A percentile compares a stretch with the other conserved stretches of the same genome.
Conservation (phyloP, 2,113 vertebrate species). For the Stigmatopora nigra region DNA sequence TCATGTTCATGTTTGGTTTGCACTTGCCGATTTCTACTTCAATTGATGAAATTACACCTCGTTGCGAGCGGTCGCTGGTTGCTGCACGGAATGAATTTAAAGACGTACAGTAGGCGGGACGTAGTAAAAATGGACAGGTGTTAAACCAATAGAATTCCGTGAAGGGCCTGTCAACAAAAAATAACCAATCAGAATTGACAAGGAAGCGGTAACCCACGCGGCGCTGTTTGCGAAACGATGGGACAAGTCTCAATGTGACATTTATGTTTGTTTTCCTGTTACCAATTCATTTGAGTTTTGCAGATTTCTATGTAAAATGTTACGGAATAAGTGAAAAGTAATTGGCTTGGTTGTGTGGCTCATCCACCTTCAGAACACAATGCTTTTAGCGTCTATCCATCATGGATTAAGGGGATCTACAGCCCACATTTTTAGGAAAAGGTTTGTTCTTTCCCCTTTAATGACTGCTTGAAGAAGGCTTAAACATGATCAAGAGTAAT, state of each 20-base stretch:
- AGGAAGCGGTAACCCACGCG: not conserved
- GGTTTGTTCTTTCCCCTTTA: slow-evolving; percentile 30
- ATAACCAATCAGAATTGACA: slow-evolving; percentile 46
- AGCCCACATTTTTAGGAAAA: slow-evolving; percentile 21
- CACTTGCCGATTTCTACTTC: too few species aligned
- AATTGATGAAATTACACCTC: not conserved
- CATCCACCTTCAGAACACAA: slow-evolving; percentile 12
- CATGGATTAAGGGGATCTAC: slow-evolving; percentile 38
- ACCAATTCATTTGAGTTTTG: not conserved
- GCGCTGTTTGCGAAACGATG: slow-evolving; percentile 4
- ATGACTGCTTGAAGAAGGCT: not conserved
- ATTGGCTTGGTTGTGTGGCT: not conserved
- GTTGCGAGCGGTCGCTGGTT: not conserved
- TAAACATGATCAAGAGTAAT: not conserved
- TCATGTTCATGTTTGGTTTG: not conserved
- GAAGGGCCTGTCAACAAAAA: accelerated
- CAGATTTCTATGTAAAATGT: not conserved
- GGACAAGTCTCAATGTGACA: not conserved
- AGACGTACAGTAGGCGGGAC: slow-evolving; percentile 43
- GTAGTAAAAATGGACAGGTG: slow-evolving; percentile 19
- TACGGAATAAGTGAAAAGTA: not conserved
- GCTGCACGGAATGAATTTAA: slow-evolving; percentile 40
- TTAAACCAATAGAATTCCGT: slow-evolving; percentile 20
- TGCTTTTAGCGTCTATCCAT: slow-evolving; percentile 15
- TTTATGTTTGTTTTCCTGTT: not conserved